Conservation (phyloP, 2,113 vertebrate species). For the Oxyruncus cristatus region DNA sequence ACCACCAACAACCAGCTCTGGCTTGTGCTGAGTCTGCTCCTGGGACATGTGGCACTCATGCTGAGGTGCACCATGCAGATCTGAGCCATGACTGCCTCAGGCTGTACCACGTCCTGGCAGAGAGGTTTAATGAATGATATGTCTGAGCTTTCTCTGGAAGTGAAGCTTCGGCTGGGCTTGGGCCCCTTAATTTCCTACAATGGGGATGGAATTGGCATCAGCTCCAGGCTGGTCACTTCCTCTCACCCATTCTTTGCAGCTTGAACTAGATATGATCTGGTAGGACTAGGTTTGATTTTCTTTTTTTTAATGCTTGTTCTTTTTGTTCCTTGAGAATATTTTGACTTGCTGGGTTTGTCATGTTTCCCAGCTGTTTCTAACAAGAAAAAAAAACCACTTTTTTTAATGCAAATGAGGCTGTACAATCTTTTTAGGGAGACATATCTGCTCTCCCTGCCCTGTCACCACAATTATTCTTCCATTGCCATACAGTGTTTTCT, state of each 20-base stretch:
- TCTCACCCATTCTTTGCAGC: rapidly evolving
- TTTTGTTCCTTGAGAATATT: slow-evolving; percentile 8
- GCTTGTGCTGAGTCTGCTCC: not conserved
- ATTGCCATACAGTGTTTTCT: slow-evolving; percentile 12
- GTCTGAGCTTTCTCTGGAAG: not conserved
- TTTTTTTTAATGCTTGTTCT: not conserved
- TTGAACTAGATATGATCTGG: not conserved
- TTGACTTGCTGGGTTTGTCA: slow-evolving; percentile 10
- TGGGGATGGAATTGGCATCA: not conserved
- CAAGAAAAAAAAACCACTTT: not conserved
- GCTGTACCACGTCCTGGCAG: not conserved
- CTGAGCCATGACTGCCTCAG: not conserved
- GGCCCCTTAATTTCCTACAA: not conserved
- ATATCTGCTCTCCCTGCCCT: not conserved
- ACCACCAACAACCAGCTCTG: not conserved
- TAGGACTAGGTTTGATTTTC: not conserved
- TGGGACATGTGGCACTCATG: not conserved
- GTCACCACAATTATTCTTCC: not conserved
- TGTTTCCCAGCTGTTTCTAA: slow-evolving; percentile 7
- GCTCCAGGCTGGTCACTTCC: not conserved
- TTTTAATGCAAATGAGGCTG: slow-evolving; percentile 27
- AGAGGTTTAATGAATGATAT: not conserved
- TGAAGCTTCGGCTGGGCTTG: not conserved
- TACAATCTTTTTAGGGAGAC: slow-evolving; percentile 9
- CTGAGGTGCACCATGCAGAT: not conserved